Evolutionary conservation across 2,888 invertebrate species (phyloP).

Genomic region (Notodonta dromedarius): DNA sequence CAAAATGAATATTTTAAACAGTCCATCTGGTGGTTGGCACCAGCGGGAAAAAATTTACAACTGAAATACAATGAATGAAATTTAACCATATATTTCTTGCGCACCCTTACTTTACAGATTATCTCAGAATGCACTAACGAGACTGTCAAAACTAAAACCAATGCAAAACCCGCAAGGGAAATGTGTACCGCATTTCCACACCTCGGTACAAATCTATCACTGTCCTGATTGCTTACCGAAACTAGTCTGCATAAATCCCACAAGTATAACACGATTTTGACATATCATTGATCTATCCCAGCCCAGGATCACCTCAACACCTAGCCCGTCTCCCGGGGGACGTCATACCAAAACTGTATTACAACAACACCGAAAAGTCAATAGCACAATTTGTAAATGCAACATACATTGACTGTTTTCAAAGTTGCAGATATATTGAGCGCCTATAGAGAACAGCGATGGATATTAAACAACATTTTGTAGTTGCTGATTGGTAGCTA

Average conservation of each 20-base stretch:
- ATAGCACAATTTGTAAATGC: not conserved
- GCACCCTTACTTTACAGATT: not conserved
- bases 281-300: conserved; percentile 80
- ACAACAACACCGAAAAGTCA: conserved; percentile 34
- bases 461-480: conserved; percentile 23
- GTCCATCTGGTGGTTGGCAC: no score
- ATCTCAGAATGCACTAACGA: conserved; percentile 34
- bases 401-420: conserved; percentile 26
- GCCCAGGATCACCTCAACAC: conserved; percentile 73
- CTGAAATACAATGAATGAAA: no score
- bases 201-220: conserved; percentile 70
- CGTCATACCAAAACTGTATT: conserved; percentile 54
- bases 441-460: conserved; percentile 22
- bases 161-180: conserved; percentile 47
- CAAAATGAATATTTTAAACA: no score
- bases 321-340: conserved; percentile 64
- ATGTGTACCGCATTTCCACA: conserved; percentile 37
- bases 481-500: conserved; percentile 23
- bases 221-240: conserved; percentile 67
- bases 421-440: not conserved
- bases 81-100: no score
- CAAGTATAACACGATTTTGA: conserved; percentile 79
- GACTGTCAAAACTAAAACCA: conserved; percentile 37
- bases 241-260: conserved; percentile 71
- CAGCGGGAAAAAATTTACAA: no score